These are phyloP conservation scores for Plectropomus leopardus DNA, from an alignment of 2,113 vertebrate genomes.

Conservation along the genomic window DNA sequence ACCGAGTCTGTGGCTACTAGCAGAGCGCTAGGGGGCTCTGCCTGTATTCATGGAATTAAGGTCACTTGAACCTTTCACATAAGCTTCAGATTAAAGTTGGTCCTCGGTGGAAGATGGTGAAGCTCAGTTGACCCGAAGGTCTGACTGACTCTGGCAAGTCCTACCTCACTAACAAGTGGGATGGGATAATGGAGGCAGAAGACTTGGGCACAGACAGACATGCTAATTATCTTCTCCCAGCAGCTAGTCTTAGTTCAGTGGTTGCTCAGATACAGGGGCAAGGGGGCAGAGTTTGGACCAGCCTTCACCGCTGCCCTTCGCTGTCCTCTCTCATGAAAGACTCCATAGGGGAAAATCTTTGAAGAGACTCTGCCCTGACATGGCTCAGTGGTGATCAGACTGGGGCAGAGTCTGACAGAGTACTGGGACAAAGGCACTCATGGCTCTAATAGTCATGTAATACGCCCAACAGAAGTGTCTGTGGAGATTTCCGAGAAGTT, in stretches of 20 bases:
- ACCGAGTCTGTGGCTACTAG: not conserved
- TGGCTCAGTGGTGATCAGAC: conserved; percentile 29
- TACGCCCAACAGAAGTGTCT: no score
- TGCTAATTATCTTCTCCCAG: conserved; percentile 28
- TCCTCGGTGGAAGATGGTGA: not conserved
- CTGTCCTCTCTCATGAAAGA: conserved; percentile 24
- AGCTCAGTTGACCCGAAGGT: not conserved
- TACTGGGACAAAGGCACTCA: conserved; percentile 20
- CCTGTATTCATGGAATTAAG: not conserved
- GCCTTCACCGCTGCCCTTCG: conserved; percentile 2
- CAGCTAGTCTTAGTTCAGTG: conserved; percentile 15
- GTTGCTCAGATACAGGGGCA: conserved; percentile 15
- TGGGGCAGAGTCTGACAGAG: conserved; percentile 17
- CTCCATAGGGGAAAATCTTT: conserved; percentile 4
- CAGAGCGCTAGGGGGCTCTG: not conserved
- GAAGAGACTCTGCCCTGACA: conserved; percentile 22
- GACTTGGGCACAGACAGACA: not conserved
- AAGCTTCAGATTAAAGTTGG: not conserved
- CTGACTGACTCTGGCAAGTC: conserved; percentile 1
- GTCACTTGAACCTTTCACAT: not conserved
- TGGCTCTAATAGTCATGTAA: not conserved
- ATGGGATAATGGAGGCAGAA: conserved; percentile 2
- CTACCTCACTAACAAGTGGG: not conserved
- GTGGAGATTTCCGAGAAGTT: no score
- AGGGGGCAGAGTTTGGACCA: not conserved